Evolutionary conservation across 2,797 vertebrate genomes (phyloP).

Genomic region (Agapornis canus): DNA sequence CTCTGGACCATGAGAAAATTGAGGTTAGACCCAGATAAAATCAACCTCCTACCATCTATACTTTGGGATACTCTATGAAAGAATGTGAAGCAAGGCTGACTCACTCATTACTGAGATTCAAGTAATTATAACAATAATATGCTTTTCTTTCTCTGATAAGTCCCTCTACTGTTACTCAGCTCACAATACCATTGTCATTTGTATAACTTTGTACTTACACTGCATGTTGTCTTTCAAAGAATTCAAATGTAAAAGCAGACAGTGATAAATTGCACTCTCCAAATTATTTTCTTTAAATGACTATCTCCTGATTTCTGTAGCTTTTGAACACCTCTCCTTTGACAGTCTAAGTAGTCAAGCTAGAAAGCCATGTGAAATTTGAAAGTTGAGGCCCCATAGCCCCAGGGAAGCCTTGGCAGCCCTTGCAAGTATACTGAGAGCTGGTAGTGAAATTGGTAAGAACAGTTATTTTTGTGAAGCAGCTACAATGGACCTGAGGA

Average conservation of each 20-base stretch:
- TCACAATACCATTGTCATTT: not conserved
- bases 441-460: not conserved
- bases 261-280: not conserved
- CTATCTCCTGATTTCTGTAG: not conserved
- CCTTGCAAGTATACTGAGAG: not conserved
- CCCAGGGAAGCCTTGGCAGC: not conserved
- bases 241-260: not conserved
- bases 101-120: not conserved
- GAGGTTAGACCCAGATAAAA: not conserved
- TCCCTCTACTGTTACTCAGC: not conserved
- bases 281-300: not conserved
- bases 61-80: not conserved
- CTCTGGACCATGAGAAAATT: not conserved
- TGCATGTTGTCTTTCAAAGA: not conserved
- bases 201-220: not conserved
- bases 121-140: not conserved
- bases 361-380: not conserved
- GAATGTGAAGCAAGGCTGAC: not conserved
- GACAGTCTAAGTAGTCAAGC: not conserved
- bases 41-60: not conserved
- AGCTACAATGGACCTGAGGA: not conserved
- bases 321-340: not conserved
- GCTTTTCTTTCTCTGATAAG: not conserved
- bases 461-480: not conserved
- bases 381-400: not conserved